Base-by-base conservation (phyloP, 2,888 invertebrate species). In the Pteria penguin region DNA sequence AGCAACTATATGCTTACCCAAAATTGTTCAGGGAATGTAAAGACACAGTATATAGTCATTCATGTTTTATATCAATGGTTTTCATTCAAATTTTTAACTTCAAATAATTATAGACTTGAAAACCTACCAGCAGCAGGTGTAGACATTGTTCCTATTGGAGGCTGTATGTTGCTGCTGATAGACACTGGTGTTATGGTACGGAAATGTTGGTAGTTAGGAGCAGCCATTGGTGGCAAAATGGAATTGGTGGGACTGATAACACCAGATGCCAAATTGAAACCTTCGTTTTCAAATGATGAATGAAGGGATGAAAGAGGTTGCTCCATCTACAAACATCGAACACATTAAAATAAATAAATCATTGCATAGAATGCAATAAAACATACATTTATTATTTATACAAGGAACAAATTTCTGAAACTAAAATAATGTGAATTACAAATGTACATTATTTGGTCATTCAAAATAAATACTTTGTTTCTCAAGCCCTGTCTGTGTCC, bases 211-310 rank as follows among this genome's bases (percentile, higher is more conserved):
- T 80, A 82, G 31, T 85, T 85, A 27, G 85, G 70, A 29, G 82
- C 79, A 31, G 88, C 83, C 4, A 84, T 80, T 29, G 88, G 84
- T 18, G 88, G 84, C 77, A 86, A 84, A 8, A 85, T 80, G 4
- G 79, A 76, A 4, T 79, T 82, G 32, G 88, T 87, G 4, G 89
- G 88, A 76, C 87, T 88, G 63, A 91, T 78, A 8, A 89, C 85
- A 31, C 88, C 88, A n/a, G 87, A 74, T 27, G 90, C 89, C 60
- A 91, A 75, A 55, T 76, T 85, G 72, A 91, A 91, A 18, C 85
- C 88, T 70, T 92, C 91, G 79, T 88, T 89, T 68, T 92, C 92
- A 87, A 92, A 91, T 4, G 92, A 91, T 1, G 91, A 91, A 77
- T 90, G 91, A 57, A 91, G 83, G 4, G 85, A 85, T 29, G 83